phyloP scores from a whole-genome alignment of 1,140 invertebrate species.

The Centruroides sculpturatus region DNA sequence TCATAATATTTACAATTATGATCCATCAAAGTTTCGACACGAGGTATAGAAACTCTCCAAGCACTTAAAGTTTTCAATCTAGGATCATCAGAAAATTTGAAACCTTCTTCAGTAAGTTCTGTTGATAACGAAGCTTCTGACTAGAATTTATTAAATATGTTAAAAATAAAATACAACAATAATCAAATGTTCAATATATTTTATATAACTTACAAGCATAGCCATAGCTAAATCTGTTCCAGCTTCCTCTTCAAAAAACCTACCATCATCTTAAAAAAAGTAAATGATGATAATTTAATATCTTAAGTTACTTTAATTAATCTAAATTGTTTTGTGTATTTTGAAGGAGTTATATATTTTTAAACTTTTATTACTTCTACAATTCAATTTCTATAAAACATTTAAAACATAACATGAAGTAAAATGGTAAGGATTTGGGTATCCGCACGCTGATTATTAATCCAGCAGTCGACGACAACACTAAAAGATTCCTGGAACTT shows the following conservation, averaged over 20 bases:
- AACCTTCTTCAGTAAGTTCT: background rate
- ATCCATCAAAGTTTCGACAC: conserved; percentile 36
- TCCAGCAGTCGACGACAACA: too few species aligned
- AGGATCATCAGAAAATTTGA: conserved; percentile 31
- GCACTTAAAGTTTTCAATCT: conserved; percentile 45
- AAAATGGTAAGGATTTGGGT: too few species aligned
- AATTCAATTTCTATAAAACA: too few species aligned
- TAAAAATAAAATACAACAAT: conserved; percentile 7
- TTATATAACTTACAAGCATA: conserved; percentile 13
- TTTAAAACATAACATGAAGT: too few species aligned
- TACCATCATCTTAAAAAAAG: conserved; percentile 16
- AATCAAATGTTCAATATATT: too few species aligned
- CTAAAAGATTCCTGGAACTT: too few species aligned
- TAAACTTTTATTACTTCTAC: too few species aligned
- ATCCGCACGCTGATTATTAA: too few species aligned
- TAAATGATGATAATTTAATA: background rate
- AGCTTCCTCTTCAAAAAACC: conserved; percentile 13
- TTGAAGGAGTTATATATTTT: too few species aligned
- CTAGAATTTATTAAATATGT: conserved; percentile 15
- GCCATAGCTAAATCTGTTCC: conserved; percentile 14
- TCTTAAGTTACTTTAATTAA: background rate
- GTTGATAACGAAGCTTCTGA: background rate
- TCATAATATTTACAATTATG: conserved; percentile 29
- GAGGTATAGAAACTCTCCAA: conserved; percentile 50
- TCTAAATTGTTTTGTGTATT: too few species aligned